Conservation (phyloP, 2,888 invertebrate genomes). For the Rhamphomyia laevipes region DNA sequence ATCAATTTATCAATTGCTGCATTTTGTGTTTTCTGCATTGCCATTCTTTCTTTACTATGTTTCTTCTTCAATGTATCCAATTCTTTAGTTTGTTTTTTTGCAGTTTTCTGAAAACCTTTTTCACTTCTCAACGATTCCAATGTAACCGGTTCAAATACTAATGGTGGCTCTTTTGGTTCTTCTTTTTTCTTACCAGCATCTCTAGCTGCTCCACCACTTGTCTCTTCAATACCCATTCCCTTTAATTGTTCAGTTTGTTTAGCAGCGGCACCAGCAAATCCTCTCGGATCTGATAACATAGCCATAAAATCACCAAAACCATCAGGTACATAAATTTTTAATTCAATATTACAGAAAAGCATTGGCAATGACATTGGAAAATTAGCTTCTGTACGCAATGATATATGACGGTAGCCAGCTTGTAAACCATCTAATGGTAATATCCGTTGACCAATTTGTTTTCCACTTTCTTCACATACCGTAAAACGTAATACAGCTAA, state of each 20-base stretch:
- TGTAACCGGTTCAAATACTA: constrained; percentile 85
- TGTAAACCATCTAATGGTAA: constrained; percentile 95
- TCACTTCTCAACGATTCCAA: constrained; percentile 76
- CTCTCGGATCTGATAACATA: constrained; percentile 88
- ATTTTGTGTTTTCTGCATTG: constrained; percentile 86
- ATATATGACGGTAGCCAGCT: constrained; percentile 96
- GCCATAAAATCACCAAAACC: constrained; percentile 99
- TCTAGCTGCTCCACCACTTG: constrained; percentile 49
- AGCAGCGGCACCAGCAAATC: constrained; percentile 77
- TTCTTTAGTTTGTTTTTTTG: constrained; percentile 94
- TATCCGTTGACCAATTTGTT: constrained; percentile 92
- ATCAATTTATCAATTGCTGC: constrained; percentile 84
- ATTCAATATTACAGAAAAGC: constrained; percentile 96
- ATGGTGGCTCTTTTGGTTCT: constrained; percentile 59
- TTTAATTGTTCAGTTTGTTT: constrained; percentile 87
- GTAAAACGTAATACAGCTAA: constrained; percentile 94
- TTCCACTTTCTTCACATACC: constrained; percentile 96
- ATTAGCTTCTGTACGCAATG: constrained; percentile 94
- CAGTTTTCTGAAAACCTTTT: constrained; percentile 83
- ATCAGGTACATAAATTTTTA: constrained; percentile 99
- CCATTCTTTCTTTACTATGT: constrained; percentile 82
- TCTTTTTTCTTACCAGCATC: constrained; percentile 55
- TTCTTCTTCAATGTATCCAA: constrained; percentile 81
- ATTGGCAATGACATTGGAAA: constrained; percentile 98
- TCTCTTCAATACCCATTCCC: constrained; percentile 86